Evolutionary conservation across 1,140 invertebrate genomes (phyloP).

Genomic region (Alviniconcha marisindica): DNA sequence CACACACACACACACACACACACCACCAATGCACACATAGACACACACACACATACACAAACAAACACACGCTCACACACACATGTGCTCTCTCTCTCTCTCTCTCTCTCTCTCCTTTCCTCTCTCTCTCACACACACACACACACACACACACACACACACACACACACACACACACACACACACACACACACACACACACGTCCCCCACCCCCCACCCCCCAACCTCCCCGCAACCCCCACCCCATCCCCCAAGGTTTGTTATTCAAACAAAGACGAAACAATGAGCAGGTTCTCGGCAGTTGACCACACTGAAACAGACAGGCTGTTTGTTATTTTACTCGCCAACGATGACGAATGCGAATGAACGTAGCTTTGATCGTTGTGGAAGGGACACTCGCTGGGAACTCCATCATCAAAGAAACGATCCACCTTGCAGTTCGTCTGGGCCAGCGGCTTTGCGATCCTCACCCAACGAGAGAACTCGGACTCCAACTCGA

Average conservation of each 20-base stretch:
- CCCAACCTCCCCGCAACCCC: no score
- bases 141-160: not conserved
- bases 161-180: not conserved
- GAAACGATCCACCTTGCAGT: no score
- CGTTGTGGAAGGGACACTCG: not conserved
- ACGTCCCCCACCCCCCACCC: not conserved
- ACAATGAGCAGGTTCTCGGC: not conserved
- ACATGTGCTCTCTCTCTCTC: not conserved
- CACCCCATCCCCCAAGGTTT: no score
- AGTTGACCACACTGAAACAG: not conserved
- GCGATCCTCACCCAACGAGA: not conserved
- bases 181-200: conserved; percentile 4
- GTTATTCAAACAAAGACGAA: not conserved
- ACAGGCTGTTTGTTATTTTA: not conserved
- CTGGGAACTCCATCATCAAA: no score
- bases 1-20: not conserved
- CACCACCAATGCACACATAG: not conserved
- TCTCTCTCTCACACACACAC: not conserved
- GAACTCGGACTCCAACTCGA: not conserved
- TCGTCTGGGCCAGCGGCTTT: no score
- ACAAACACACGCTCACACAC: not conserved
- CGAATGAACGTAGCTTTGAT: not conserved
- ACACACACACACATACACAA: no score
- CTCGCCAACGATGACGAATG: not conserved
- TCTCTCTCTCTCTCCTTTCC: not conserved